phyloP scores from a whole-genome alignment of 1,140 invertebrate species.

The Homalodisca vitripennis region DNA sequence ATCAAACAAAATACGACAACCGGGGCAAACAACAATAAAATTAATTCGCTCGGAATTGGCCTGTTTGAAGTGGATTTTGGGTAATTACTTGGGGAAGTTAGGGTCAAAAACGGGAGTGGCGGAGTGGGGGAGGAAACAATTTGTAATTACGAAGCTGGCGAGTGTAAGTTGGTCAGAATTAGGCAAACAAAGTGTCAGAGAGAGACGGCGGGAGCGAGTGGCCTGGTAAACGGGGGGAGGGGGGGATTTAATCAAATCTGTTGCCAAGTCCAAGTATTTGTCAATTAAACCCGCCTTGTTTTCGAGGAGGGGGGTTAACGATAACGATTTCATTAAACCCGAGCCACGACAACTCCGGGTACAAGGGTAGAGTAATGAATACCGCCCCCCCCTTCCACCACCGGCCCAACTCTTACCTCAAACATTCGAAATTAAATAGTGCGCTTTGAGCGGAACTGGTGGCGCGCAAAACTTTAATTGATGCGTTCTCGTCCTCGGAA shows the following conservation, averaged over 20 bases:
- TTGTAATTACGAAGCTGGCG: conserved; percentile 11
- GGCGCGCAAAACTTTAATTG: conserved; percentile 13
- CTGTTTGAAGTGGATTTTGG: conserved; percentile 6
- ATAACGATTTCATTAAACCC: conserved; percentile 21
- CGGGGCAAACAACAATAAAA: conserved; percentile 10
- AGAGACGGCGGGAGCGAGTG: no score
- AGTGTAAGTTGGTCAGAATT: conserved; percentile 2
- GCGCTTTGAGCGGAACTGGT: conserved; percentile 2
- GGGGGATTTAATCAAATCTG: conserved; percentile 19
- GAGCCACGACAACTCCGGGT: not conserved
- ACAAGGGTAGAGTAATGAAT: no score
- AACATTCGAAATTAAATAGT: conserved; percentile 10
- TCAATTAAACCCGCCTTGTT: conserved; percentile 24
- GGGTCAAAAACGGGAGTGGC: not conserved
- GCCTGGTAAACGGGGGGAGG: no score
- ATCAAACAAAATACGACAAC: not conserved
- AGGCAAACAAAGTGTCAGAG: conserved; percentile 7
- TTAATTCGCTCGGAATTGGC: conserved; percentile 7
- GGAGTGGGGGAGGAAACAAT: conserved; percentile 12
- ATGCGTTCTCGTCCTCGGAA: conserved; percentile 18
- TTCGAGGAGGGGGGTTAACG: not conserved
- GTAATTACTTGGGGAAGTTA: conserved; percentile 20
- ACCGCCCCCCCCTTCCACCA: no score
- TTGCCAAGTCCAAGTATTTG: conserved; percentile 20
- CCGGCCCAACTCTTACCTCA: not conserved